These are phyloP conservation scores for Oxygymnocypris stewartii DNA, from an alignment of 2,113 vertebrate genomes.

Conservation along the genomic window DNA sequence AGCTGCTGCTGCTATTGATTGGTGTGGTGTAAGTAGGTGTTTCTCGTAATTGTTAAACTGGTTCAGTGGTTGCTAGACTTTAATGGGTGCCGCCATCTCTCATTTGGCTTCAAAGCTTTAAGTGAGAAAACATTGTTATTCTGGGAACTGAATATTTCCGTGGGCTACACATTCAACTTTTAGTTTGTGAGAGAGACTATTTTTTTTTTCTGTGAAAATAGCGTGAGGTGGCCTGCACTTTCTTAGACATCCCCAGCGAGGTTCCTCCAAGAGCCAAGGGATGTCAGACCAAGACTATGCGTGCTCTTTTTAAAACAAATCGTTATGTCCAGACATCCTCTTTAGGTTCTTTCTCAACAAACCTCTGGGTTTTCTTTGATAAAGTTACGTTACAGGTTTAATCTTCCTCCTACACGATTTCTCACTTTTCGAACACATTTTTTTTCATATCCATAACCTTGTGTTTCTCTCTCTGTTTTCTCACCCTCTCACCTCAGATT, in stretches of 20 bases:
- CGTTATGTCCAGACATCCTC: background rate
- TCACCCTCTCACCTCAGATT: background rate
- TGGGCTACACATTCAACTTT: background rate
- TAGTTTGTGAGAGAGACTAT: background rate
- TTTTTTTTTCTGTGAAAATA: background rate
- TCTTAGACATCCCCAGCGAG: background rate
- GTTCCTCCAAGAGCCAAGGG: background rate
- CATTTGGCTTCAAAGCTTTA: slow-evolving; percentile 7
- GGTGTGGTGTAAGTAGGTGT: slow-evolving; percentile 9
- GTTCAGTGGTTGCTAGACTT: slow-evolving; percentile 10
- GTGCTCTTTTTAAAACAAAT: background rate
- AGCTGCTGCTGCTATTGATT: slow-evolving; percentile 26
- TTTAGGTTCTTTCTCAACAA: background rate
- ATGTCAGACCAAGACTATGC: background rate
- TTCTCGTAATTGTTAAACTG: slow-evolving; percentile 38
- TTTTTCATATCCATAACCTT: background rate
- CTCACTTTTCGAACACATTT: background rate
- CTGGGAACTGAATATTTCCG: background rate
- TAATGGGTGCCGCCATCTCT: slow-evolving; percentile 5
- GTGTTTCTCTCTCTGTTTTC: slow-evolving; percentile 8
- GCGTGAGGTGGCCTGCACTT: background rate
- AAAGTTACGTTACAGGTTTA: background rate
- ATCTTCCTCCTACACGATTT: background rate
- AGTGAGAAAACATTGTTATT: slow-evolving; percentile 20
- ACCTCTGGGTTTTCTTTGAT: background rate